phyloP scores from a whole-genome alignment of 2,888 invertebrate genomes.

The Dryobota labecula region DNA sequence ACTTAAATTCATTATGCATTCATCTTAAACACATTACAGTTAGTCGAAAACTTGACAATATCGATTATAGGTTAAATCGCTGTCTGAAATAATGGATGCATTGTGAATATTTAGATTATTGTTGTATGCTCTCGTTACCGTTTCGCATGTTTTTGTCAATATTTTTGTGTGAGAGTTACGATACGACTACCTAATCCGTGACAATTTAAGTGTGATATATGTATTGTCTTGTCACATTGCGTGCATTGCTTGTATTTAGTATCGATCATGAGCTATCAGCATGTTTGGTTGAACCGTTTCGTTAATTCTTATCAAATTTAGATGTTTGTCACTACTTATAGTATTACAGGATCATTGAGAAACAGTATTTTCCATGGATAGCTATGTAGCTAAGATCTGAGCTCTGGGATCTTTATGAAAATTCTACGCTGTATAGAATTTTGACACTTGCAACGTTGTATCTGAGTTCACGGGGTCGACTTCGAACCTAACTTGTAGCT shows the following conservation, averaged over 20 bases:
- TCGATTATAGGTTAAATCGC: background rate
- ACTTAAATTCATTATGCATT: background rate
- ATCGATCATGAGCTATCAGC: background rate
- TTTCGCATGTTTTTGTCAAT: slow-evolving; percentile 16
- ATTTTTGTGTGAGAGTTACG: slow-evolving; percentile 1
- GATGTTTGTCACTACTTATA: background rate
- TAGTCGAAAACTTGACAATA: background rate
- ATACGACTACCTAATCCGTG: slow-evolving; percentile 16
- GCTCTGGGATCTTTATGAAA: background rate
- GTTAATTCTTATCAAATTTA: background rate
- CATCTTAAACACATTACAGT: background rate
- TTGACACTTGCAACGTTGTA: background rate
- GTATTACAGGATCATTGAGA: background rate
- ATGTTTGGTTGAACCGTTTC: background rate
- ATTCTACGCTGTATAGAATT: background rate
- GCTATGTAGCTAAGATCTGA: background rate
- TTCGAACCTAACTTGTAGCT: background rate
- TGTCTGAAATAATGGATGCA: slow-evolving; percentile 10
- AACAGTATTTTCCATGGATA: background rate
- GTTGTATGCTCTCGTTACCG: slow-evolving; percentile 7
- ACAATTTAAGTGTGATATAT: slow-evolving; percentile 9
- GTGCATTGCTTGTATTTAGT: slow-evolving; percentile 7
- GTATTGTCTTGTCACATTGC: slow-evolving; percentile 15
- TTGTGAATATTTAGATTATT: slow-evolving; percentile 17
- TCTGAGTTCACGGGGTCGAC: background rate